phyloP scores from a whole-genome alignment of 2,113 vertebrate species.

The Nymphicus hollandicus region DNA sequence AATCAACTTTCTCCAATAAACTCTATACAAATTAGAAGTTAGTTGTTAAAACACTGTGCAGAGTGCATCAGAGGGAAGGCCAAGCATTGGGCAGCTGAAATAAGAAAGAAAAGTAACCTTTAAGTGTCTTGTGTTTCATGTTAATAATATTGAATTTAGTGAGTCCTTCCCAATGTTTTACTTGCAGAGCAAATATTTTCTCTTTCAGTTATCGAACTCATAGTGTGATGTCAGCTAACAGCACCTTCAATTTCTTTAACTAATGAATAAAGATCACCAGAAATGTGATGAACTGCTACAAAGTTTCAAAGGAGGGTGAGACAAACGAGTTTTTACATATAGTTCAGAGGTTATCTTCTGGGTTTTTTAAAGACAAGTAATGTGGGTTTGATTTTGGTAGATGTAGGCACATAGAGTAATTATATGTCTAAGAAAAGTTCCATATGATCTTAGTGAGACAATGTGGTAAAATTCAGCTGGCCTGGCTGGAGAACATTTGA shows the following conservation, averaged over 20 bases:
- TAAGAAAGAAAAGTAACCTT: conserved; percentile 43
- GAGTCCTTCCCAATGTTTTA: conserved; percentile 62
- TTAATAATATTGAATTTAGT: conserved; percentile 62
- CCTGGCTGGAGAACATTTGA: background rate
- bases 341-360: background rate
- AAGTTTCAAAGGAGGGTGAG: conserved; percentile 10
- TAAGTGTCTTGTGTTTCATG: conserved; percentile 58
- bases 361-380: background rate
- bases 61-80: background rate
- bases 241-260: conserved; percentile 24
- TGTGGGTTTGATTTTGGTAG: background rate
- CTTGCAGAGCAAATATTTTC: conserved; percentile 66
- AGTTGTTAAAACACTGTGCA: background rate
- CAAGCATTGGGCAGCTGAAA: background rate
- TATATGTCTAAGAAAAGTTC: background rate
- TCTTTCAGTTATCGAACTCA: conserved; percentile 53
- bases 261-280: conserved; percentile 45
- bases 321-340: background rate
- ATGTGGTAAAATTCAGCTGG: background rate
- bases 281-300: conserved; percentile 35
- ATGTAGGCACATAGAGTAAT: background rate
- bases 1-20: background rate
- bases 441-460: background rate
- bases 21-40: background rate
- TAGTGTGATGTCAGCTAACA: conserved; percentile 48